Conservation (phyloP, 2,888 invertebrate genomes). For the Aproaerema taeniolella region DNA sequence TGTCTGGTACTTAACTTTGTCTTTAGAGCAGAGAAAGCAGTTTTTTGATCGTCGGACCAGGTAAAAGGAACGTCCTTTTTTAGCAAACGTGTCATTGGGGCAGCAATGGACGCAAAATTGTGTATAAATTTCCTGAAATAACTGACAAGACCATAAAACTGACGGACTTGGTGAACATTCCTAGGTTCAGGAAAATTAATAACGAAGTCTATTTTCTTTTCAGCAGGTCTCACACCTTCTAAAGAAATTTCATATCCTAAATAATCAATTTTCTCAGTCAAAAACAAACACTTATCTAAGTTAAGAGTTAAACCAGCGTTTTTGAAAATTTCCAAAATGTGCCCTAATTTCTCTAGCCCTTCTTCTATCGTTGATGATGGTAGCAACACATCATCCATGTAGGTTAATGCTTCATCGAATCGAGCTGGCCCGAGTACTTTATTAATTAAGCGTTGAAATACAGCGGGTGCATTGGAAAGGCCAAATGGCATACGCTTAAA, state of each 20-base stretch:
- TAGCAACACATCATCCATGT: constrained; percentile 5
- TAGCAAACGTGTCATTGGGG: constrained; percentile 7
- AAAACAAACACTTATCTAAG: not conserved
- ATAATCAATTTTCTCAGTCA: not conserved
- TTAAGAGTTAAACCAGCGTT: not conserved
- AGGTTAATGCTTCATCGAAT: not conserved
- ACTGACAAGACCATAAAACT: constrained; percentile 10
- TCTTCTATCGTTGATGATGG: not conserved
- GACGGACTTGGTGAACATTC: constrained; percentile 7
- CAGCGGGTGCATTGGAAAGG: constrained; percentile 18
- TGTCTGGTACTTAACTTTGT: not conserved
- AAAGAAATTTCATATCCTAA: not conserved
- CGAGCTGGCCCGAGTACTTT: not conserved
- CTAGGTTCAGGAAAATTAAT: not conserved
- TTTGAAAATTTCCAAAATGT: not conserved
- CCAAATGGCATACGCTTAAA: constrained; percentile 22
- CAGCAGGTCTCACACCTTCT: not conserved
- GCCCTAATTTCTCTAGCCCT: not conserved
- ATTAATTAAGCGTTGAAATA: constrained; percentile 1
- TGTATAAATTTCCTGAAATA: constrained; percentile 12
- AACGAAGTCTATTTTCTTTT: not conserved
- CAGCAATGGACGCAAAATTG: constrained; percentile 3
- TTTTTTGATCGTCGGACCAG: not conserved
- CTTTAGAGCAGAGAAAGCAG: not conserved
- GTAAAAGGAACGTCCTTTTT: constrained; percentile 3